phyloP scores from a whole-genome alignment of 2,797 vertebrate genomes.

The Antrozous pallidus region DNA sequence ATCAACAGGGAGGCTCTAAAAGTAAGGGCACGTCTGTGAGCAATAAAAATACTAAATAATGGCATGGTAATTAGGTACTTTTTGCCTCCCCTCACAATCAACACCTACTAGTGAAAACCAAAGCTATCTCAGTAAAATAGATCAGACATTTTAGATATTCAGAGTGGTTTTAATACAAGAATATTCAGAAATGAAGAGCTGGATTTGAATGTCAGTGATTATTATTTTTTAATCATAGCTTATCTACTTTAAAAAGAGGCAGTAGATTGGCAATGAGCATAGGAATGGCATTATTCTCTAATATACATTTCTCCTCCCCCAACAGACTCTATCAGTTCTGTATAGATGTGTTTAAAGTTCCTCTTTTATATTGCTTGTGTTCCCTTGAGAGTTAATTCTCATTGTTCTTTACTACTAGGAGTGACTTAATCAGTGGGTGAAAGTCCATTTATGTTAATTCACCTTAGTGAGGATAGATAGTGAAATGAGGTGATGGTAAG shows the following conservation, averaged over 20 bases:
- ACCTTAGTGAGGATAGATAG: background rate
- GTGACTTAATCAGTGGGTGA: background rate
- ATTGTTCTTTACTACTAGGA: background rate
- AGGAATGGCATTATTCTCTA: background rate
- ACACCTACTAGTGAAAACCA: constrained; percentile 21
- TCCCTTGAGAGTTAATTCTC: background rate
- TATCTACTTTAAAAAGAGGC: background rate
- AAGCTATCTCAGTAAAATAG: background rate
- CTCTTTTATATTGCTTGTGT: background rate
- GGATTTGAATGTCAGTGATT: background rate
- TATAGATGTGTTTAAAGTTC: background rate
- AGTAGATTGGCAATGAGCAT: background rate
- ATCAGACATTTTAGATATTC: constrained; percentile 6
- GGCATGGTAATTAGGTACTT: background rate
- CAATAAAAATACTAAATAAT: constrained; percentile 34
- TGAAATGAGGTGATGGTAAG: background rate
- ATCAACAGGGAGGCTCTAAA: background rate
- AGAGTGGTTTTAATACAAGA: background rate
- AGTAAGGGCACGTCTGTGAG: background rate
- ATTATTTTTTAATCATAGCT: background rate
- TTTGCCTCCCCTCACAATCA: constrained; percentile 6
- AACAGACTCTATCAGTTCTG: background rate
- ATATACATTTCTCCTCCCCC: background rate
- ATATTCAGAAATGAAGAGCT: background rate
- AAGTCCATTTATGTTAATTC: background rate